Base-by-base conservation (phyloP, 2,888 invertebrate species). In the Pandemis cinnamomeana region DNA sequence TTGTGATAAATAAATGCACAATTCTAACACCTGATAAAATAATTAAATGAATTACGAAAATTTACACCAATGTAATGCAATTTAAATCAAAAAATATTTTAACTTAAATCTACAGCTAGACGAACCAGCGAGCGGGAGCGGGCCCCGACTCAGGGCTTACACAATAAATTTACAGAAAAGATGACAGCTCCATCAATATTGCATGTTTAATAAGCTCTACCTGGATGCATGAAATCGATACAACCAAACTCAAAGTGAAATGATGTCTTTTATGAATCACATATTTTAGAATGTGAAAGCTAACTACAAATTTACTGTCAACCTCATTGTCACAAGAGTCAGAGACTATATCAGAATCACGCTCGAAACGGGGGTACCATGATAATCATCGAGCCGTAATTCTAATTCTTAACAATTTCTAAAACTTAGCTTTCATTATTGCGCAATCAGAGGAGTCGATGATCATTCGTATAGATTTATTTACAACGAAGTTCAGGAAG, bases 1-100 rank as follows among this genome's bases (percentile, higher is more conserved):
- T 44, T 44, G 62, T 46, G 20, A 60, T 72, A 55, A 68, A 62
- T 72, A 72, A 72, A 72, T 73, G 69, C 69, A 64, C 62, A 20
- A 48, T 42, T 63, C 15, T 73, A 55, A 66, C 20, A 72, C 63
- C 58, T 46, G 46, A 64, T 64, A 72, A 64, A 20, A 60, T 51
- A 41, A 60, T 48, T 51, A n/a, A 51, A 51, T 67, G 55, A 68
- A 48, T 55, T 10, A 58, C 58, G 63, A 63, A 72, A 58, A 69
- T 72, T 46, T 67, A 72, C 72, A 68, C 62, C 68, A 53, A 55
- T 62, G 58, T 46, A 36, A 72, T 36, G 20, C 11, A 64, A 64
- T 64, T 58, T 69, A 63, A 63, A 64, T 71, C 11, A 41, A 71
- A 66, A 15, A 61, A 7, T 67, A 15, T 66, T 44, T 15, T 69